Base-by-base conservation (phyloP, 2,888 invertebrate species). In the Perizoma affinitatum region DNA sequence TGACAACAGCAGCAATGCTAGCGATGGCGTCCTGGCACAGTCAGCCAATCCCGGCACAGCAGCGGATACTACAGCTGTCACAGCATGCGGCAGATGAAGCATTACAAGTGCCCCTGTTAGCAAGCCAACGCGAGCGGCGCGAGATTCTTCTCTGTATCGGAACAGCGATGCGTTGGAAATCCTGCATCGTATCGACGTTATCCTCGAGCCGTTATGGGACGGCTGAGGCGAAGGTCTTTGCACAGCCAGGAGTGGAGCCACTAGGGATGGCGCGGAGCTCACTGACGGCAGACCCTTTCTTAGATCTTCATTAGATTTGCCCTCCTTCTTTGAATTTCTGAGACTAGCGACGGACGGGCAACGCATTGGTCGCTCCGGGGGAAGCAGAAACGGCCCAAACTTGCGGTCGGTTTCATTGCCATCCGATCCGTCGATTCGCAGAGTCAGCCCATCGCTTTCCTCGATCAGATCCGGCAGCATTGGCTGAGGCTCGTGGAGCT, bases 161-260 rank as follows among this genome's bases (percentile, higher is more conserved):
- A 97, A 97, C 65, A 96, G 93, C 48, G 96, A 96, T 38, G 96
- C 96, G 80, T 97, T 97, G 65, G 97, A 96, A 66, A 97, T 96
- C 54, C 96, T 94, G 82, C 96, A 95, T 59, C 96, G 94, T 68
- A 97, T 88, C 54, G 95, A 95, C 63, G 95, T 95, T 75, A 97
- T 96, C 79, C 95, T 94, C 64, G 94, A 95, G 59, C 93, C 92
- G 64, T 76, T 73, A 51, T 78, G 82, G 0, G 86, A 82, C 54
- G 93, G 91, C 62, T 93, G 90, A 59, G 94, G 82, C n/a, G 89
- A 82, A 9, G 86, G 84, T 51, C 75, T 82, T 63, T 78, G 87
- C 61, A 80, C 84, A 42, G 84, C 73, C 68, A 84, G 81, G 71
- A 78, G 79, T 53, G 79, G 92, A 60, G 78, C 92, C 67, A 93